These are phyloP conservation scores for Agonum fuliginosum DNA, from an alignment of 2,888 invertebrate species.

Conservation along the genomic window DNA sequence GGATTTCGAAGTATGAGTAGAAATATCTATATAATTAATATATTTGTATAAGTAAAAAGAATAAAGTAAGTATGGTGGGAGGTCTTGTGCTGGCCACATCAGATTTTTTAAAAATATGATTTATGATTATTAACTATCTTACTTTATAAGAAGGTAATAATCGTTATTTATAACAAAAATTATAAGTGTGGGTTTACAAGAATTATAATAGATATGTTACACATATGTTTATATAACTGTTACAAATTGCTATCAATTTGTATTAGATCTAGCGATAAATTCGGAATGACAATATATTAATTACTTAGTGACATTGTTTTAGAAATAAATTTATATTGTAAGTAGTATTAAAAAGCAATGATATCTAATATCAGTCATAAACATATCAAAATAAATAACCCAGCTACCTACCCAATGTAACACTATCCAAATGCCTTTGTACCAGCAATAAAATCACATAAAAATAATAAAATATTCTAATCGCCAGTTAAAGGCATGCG, in stretches of 20 bases:
- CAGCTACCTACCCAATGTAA: conserved; percentile 17
- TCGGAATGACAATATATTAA: conserved; percentile 9
- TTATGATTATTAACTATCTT: no score
- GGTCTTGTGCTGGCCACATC: no score
- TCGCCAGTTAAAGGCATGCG: background rate
- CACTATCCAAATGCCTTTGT: conserved; percentile 17
- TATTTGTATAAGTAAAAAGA: no score
- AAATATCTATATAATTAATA: no score
- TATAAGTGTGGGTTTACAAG: no score
- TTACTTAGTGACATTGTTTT: conserved; percentile 1
- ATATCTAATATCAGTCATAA: conserved; percentile 24
- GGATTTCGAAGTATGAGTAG: no score
- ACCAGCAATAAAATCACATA: background rate
- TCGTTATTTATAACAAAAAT: no score
- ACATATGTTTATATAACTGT: conserved; percentile 8
- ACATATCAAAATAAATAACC: conserved; percentile 24
- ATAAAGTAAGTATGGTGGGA: no score
- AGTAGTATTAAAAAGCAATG: conserved; percentile 38
- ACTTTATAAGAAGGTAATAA: no score
- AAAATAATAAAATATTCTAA: conserved; percentile 2
- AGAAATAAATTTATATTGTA: conserved; percentile 3
- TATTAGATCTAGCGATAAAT: conserved; percentile 19
- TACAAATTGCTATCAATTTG: background rate
- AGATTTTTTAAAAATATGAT: no score
- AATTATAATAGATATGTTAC: no score